Evolutionary conservation across 2,113 vertebrate genomes (phyloP).

Genomic region (Nansenia antarctica): DNA sequence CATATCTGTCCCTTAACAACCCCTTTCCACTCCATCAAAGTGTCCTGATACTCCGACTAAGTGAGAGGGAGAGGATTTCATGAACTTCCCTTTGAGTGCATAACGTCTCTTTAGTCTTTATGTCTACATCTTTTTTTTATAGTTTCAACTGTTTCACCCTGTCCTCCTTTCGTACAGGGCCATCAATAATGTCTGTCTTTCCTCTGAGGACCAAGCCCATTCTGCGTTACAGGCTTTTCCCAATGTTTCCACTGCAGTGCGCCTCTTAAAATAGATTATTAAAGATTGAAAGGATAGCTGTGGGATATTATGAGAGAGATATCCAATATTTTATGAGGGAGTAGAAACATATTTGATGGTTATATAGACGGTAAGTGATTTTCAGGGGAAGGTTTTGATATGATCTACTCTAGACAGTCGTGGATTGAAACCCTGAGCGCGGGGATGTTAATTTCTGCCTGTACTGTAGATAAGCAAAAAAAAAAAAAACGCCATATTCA

Average conservation of each 20-base stretch:
- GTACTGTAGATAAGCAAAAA: too few species aligned
- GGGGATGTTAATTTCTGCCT: too few species aligned
- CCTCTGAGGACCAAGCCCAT: background rate
- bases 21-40: too few species aligned
- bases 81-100: background rate
- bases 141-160: background rate
- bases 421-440: too few species aligned
- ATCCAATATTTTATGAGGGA: background rate
- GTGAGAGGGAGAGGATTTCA: background rate
- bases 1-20: too few species aligned
- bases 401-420: too few species aligned
- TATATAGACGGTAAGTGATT: constrained; percentile 1
- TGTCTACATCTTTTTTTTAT: background rate
- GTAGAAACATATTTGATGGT: background rate
- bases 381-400: background rate
- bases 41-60: too few species aligned
- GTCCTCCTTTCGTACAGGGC: background rate
- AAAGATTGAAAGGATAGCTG: constrained; percentile 7
- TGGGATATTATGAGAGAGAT: background rate
- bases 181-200: background rate
- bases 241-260: background rate
- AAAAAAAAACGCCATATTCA: too few species aligned
- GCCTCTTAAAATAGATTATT: background rate
- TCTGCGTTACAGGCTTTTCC: background rate
- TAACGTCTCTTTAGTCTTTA: background rate